Evolutionary conservation across 2,888 invertebrate species (phyloP), one percentile per base, ranked within the genome.

Genomic region (Tanytarsus gracilentus): DNA sequence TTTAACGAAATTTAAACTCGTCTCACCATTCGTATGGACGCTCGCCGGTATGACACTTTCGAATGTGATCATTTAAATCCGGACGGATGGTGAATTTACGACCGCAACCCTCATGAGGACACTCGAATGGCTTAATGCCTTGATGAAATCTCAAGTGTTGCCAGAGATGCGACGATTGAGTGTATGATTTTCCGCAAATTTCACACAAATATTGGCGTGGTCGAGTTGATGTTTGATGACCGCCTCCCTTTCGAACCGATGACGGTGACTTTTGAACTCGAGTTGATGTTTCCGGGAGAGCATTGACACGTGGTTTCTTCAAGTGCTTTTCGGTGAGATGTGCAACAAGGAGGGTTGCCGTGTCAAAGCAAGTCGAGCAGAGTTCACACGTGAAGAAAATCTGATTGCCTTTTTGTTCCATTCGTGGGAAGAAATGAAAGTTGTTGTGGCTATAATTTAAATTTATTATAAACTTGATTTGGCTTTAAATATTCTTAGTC

Each of bases 121-220:
- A 82, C 4, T 78, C 80, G 65, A 81, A 82, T 0, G 81, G 81
- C 65, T 81, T 81, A 0, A 82, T 79, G 4, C 81, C 81, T 75
- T 80, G 79, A 68, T 82, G 82, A 65, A 82, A 82, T 63, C 82
- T 72, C 69, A 81, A 77, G 66, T 82, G 82, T 61, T 82, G 82
- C 80, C 81, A 81, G 65, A 82, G 72, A 67, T 82, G 82, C 56
- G 81, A 81, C 0, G 81, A 81, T 67, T 82, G 82, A 0, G 82
- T 74, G 65, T 79, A 79, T 4, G 79, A 78, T 63, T 78, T 75
- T n/a, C 80, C 81, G 64, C 81, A 82, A 48, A 80, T 76, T 65
- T 82, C 81, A 64, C 81, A 82, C 5, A 79, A 72, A 65, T 78
- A 79, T 26, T 78, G 78, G 18, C 74, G 69, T 25, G 67, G 63